Conservation (phyloP, 2,797 vertebrate species). For the Danionella dracula region DNA sequence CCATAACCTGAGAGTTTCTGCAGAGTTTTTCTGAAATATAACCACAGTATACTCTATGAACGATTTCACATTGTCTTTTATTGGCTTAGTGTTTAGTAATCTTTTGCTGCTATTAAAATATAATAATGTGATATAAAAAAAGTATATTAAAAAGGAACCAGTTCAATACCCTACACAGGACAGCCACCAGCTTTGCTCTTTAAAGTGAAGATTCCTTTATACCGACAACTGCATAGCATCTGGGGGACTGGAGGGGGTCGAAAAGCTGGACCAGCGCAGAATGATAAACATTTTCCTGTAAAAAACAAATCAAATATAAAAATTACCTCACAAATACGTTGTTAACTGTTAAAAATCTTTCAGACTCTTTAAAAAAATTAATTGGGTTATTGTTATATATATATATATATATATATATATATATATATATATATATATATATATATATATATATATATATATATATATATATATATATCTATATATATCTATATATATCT, state of each 20-base stretch:
- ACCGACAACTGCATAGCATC: constrained; percentile 69
- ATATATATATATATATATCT: too few relatives aligned
- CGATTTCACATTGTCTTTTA: too few relatives aligned
- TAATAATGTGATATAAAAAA: background rate
- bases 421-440: too few relatives aligned
- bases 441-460: too few relatives aligned
- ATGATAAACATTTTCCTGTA: constrained; percentile 58
- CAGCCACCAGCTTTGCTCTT: background rate
- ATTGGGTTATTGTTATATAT: too few relatives aligned
- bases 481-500: too few relatives aligned
- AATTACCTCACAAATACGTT: too few relatives aligned
- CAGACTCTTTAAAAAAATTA: too few relatives aligned
- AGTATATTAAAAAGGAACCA: background rate
- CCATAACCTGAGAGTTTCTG: background rate
- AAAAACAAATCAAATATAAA: background rate
- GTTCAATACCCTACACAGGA: background rate
- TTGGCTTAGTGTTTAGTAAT: too few relatives aligned
- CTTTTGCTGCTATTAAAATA: background rate
- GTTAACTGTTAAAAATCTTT: too few relatives aligned
- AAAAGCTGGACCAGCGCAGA: constrained; percentile 73
- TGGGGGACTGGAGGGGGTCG: constrained; percentile 71
- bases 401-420: too few relatives aligned
- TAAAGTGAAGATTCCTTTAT: constrained; percentile 50
- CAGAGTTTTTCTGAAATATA: background rate
- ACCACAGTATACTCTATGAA: too few relatives aligned